A percentile compares a stretch with the other conserved stretches of the same genome.
phyloP scores from a whole-genome alignment of 1,140 invertebrate genomes.

The Temnothorax longispinosus region DNA sequence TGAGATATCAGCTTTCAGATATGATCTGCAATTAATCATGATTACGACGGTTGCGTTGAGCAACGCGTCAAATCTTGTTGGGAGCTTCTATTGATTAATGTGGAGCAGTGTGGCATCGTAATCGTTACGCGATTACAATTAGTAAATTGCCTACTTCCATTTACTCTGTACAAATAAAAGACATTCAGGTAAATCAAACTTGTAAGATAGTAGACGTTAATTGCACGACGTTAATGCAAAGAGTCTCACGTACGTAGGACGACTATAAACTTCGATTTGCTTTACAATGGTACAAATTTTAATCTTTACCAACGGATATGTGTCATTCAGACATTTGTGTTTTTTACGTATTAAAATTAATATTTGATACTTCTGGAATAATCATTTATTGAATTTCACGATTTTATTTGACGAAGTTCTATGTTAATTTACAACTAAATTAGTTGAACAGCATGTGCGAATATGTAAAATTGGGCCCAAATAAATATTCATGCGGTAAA shows the following conservation, averaged over 20 bases:
- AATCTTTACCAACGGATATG: neutral
- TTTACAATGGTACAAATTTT: constrained; percentile 37
- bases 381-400: neutral
- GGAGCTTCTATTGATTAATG: constrained; percentile 38
- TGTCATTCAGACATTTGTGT: constrained; percentile 2
- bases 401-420: neutral
- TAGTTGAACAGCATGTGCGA: neutral
- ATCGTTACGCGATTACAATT: constrained; percentile 40
- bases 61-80: constrained; percentile 2
- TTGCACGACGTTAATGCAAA: constrained; percentile 46
- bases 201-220: constrained; percentile 47
- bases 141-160: constrained; percentile 59
- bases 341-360: constrained; percentile 13
- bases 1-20: constrained; percentile 11
- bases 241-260: constrained; percentile 30
- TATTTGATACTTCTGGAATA: neutral
- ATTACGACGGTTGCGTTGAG: constrained; percentile 12
- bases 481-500: constrained; percentile 21
- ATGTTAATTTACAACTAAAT: neutral
- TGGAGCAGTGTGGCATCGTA: neutral
- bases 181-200: constrained; percentile 55
- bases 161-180: constrained; percentile 57
- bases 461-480: constrained; percentile 42
- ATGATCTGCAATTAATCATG: constrained; percentile 21
- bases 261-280: constrained; percentile 37